Percentiles rank a stretch among this genome's conserved stretches.
Evolutionary conservation across 2,888 invertebrate species (phyloP).

Genomic region (Athalia rosae): DNA sequence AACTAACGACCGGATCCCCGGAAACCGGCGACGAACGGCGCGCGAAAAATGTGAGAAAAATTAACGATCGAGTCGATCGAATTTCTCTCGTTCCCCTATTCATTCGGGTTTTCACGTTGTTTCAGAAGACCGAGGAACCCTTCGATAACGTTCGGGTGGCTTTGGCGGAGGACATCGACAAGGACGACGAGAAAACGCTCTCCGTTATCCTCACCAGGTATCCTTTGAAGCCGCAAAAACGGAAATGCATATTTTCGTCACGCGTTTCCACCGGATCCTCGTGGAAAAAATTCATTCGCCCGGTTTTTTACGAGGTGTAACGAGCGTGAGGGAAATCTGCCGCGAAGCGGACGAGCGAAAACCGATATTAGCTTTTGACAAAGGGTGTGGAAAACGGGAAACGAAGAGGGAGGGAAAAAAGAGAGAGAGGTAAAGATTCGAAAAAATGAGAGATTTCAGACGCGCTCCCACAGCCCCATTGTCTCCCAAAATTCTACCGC

Average conservation of each 20-base stretch:
- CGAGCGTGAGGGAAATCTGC: neutral
- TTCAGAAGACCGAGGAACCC: conserved; percentile 2
- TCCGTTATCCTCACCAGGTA: conserved; percentile 64
- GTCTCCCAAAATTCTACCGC: conserved; percentile 15
- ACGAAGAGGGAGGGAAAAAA: too few relatives aligned
- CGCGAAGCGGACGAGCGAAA: neutral
- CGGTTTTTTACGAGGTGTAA: neutral
- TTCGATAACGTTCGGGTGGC: conserved; percentile 56
- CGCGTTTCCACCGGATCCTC: neutral
- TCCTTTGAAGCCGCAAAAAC: conserved; percentile 64
- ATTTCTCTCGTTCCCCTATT: neutral
- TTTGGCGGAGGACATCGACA: conserved; percentile 55
- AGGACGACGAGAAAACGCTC: conserved; percentile 47
- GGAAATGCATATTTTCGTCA: neutral
- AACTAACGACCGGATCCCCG: neutral
- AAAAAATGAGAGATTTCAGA: neutral
- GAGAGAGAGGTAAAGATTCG: too few relatives aligned
- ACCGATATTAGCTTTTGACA: conserved; percentile 25
- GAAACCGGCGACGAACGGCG: neutral
- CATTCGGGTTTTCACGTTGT: neutral
- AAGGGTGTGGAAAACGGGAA: neutral
- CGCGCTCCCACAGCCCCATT: conserved; percentile 3
- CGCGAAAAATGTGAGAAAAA: neutral
- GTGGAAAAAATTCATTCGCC: too few relatives aligned
- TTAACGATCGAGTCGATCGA: neutral